These are phyloP conservation scores for Bubo blakistoni DNA, from an alignment of 2,113 vertebrate genomes.

Conservation along the genomic window DNA sequence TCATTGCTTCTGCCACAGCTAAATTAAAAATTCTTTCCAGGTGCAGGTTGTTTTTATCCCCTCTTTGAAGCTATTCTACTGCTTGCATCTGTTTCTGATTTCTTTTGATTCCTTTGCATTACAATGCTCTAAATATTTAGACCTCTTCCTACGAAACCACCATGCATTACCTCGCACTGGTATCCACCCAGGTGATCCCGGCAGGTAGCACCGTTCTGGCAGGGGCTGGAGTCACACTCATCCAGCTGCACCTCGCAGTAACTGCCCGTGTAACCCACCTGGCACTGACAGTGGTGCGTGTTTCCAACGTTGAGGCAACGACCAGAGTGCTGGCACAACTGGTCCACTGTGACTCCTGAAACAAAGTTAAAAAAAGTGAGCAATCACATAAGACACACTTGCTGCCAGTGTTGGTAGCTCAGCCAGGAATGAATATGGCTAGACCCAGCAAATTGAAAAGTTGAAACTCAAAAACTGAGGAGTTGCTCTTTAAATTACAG, in stretches of 20 bases:
- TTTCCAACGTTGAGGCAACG: slow-evolving; percentile 77
- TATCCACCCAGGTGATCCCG: slow-evolving; percentile 76
- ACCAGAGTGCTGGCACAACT: slow-evolving; percentile 84
- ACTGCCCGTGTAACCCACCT: slow-evolving; percentile 86
- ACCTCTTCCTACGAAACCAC: not conserved
- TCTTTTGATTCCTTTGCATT: not conserved
- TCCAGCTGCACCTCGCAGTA: slow-evolving; percentile 87
- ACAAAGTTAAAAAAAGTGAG: not conserved
- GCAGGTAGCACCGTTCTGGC: slow-evolving; percentile 81
- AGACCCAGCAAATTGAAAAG: rapidly evolving
- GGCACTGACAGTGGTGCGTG: slow-evolving; percentile 84
- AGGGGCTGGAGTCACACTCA: slow-evolving; percentile 83
- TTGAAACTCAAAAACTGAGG: not conserved
- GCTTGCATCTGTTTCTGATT: not conserved
- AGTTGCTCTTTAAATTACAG: not conserved
- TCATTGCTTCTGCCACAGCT: not conserved
- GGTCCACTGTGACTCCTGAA: slow-evolving; percentile 75
- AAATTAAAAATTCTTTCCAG: not conserved
- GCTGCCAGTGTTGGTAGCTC: not conserved
- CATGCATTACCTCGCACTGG: slow-evolving; percentile 72
- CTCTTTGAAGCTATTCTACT: not conserved
- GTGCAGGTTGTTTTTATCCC: not conserved
- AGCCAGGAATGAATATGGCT: not conserved
- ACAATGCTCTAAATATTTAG: not conserved
- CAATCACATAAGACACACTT: rapidly evolving